Base-by-base conservation (phyloP, 1,140 invertebrate genomes). In the Pararge aegeria region DNA sequence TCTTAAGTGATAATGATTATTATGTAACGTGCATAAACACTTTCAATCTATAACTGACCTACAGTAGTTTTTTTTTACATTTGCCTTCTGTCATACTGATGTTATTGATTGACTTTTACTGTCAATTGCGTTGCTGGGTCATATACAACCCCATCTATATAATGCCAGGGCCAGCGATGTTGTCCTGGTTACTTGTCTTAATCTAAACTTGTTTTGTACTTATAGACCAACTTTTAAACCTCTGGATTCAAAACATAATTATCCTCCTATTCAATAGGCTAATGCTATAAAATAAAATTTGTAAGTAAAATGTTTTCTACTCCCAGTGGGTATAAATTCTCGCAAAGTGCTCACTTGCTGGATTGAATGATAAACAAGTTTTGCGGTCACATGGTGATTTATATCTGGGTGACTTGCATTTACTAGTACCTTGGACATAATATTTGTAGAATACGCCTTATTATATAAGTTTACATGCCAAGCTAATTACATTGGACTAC, bases 361-460 rank as follows among this genome's bases (percentile, higher is more conserved):
- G 13, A 18, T 18, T 42, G 2, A 16, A 42, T 42, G 38, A 42
- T 12, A 18, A 16, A 15, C 38, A 42, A 42, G 16, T 18, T 42
- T 42, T 15, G 13, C 4, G 7, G 38, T 42, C 38, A 12, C 30
- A 16, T 18, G 3, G 16, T 18, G 38, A 42, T 42, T 18, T 42
- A 16, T 42, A 42, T 42, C 38, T 42, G 1, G 37, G 38, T 42
- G 38, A 42, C 38, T 42, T 42, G 38, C 38, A 18, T 10, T 16
- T 42, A 18, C 16, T 10, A 2, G 13, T 40, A 16, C 38, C 38
- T 42, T 42, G 38, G 15, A 42, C 16, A 42, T 15, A 42, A 7
- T 16, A 5, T 42, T 2, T 2, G 37, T 15, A 2, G 9, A 37
- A 12, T 37, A 37, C n/a, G 34, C 2, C 34, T 40, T 40, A 18